Base-by-base conservation (phyloP, 2,113 vertebrate species). In the Aramus guarauna region DNA sequence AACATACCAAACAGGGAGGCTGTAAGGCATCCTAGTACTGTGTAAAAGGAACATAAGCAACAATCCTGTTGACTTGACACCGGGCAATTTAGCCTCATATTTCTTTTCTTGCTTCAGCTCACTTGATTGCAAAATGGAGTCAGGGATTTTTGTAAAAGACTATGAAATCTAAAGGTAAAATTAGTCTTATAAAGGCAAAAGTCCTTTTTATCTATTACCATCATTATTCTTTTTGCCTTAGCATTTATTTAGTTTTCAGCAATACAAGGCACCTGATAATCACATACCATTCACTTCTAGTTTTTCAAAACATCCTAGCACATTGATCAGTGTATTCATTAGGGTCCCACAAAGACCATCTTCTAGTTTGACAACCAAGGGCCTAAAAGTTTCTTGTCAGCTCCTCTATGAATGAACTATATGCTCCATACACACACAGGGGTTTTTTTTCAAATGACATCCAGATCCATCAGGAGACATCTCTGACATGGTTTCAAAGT, bases 211-310 rank as follows among this genome's bases (percentile, higher is more conserved):
- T 53, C 27, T 64, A 20, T 15, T 81, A n/a, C 21, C 45, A 47
- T 32, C 45, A 47, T 32, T 45, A 5, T 11, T 58, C 32, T 73
- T 53, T 50, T 73, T 55, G 5, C 5, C 8, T 85, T 72, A 47
- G 15, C 15, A 32, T 88, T 91, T 83, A 16, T 48, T 55, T 43
- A 17, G 9, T 53, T 85, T 67, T 53, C 80, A 91, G n/a, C n/a
- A 77, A 74, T 2, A 47, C 9, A 62, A 76, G 24, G 23, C 9
- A 62, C 32, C 48, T 37, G 63, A 56, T 37, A 50, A 69, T 14
- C 20, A 30, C 16, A 5, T 2, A 12, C 8, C 32, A 11, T 52
- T 45, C 0, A 29, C 21, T 76, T 41, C 41, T 20, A 19, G 1
- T 29, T 67, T 80, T 72, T 32, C 39, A 75, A 24, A 68, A n/a